Evolutionary conservation across 2,113 vertebrate genomes (phyloP), one percentile per base, ranked within the genome.

Genomic region (Cebus imitator): DNA sequence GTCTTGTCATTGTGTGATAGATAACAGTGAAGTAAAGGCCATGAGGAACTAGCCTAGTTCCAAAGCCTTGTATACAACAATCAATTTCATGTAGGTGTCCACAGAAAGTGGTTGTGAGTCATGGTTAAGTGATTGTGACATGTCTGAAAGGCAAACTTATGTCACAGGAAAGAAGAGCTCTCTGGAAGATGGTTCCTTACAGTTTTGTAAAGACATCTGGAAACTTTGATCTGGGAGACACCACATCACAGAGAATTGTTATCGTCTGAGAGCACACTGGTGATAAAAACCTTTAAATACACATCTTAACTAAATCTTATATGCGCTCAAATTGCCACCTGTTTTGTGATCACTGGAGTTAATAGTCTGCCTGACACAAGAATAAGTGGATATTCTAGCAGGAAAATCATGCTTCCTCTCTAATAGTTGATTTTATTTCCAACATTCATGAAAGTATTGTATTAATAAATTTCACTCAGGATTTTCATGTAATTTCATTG

Each of bases 71-170:
- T 83, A 94, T 90, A 87, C 75, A 89, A 75, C 10, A 68, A 73
- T 75, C 80, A 14, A 1, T 95, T 61, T 87, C 90, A 80, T 58
- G 27, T 84, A 50, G 61, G 48, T 89, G 30, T 96, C 64, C 30
- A 58, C n/a, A 6, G 35, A 89, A 86, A 95, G 57, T 57, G 35
- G 8, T 72, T 78, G 16, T 80, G 80, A 83, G 83, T 79, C 43
- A 75, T 32, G 73, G 52, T 57, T 96, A 87, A 87, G 40, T 91
- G 95, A 93, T 43, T 12, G 58, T 96, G 79, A 86, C 35, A 43
- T 20, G 10, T 88, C 75, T 94, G 78, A 97, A 95, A 96, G 89
- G 64, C 94, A 93, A 91, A 85, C 87, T 79, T 95, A 73, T 75
- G 68, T 80, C 61, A 73, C 45, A 73, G 84, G n/a, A 80, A 73